Evolutionary conservation across 1,140 invertebrate genomes (phyloP).

Genomic region (Drosophila sturtevanti): DNA sequence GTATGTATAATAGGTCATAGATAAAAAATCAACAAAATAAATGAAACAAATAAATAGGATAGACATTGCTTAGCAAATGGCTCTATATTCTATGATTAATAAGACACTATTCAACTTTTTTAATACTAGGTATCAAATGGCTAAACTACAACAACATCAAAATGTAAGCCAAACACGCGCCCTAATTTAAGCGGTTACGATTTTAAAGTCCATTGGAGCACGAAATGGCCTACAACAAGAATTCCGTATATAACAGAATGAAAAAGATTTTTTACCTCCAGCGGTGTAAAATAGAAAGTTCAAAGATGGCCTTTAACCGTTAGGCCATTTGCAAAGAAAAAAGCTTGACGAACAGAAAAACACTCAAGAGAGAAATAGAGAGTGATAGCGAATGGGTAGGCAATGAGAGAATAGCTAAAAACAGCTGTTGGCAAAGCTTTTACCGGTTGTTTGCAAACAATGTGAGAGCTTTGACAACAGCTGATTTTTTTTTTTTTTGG

Average conservation of each 20-base stretch:
- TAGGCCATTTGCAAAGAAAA: constrained; percentile 5
- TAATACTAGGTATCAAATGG: not conserved
- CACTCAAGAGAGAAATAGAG: constrained; percentile 25
- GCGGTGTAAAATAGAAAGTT: constrained; percentile 5
- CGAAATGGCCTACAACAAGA: constrained; percentile 44
- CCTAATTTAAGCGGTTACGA: constrained; percentile 39
- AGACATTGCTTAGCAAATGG: too few relatives aligned
- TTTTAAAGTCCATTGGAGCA: constrained; percentile 67
- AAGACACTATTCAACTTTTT: too few relatives aligned
- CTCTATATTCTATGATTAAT: too few relatives aligned
- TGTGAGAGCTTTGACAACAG: constrained; percentile 48
- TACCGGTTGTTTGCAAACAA: constrained; percentile 71
- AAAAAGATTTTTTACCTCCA: constrained; percentile 31
- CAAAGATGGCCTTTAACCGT: not conserved
- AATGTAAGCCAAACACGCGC: constrained; percentile 43
- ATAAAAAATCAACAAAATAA: too few relatives aligned
- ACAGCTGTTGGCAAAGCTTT: constrained; percentile 50
- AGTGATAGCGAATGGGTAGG: not conserved
- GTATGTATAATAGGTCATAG: too few relatives aligned
- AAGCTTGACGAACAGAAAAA: constrained; percentile 16
- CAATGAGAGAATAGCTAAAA: not conserved
- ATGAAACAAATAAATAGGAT: not conserved
- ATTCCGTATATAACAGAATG: constrained; percentile 22
- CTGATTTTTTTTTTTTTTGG: constrained; percentile 28
- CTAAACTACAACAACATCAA: constrained; percentile 35